phyloP scores from a whole-genome alignment of 2,888 invertebrate genomes.

The Stenurella melanura region DNA sequence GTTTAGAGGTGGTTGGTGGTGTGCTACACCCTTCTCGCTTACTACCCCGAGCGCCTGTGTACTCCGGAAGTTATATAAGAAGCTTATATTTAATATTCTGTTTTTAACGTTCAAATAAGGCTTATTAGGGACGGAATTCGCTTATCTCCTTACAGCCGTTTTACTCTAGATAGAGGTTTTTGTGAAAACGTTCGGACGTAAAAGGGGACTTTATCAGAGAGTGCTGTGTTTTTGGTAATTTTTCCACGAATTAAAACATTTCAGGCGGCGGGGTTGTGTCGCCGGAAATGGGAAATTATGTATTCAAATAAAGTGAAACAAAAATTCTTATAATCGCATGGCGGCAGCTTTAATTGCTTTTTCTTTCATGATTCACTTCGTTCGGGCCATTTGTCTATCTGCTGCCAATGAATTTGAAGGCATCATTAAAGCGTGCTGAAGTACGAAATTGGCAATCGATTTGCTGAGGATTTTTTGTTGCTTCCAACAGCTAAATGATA shows the following conservation, averaged over 20 bases:
- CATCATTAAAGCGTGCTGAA: background rate
- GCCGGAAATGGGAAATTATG: constrained; percentile 32
- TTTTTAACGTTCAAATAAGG: constrained; percentile 53
- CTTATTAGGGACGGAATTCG: constrained; percentile 44
- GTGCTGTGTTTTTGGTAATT: constrained; percentile 26
- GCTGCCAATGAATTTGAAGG: background rate
- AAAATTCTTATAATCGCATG: constrained; percentile 1
- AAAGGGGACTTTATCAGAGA: constrained; percentile 22
- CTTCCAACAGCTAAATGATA: too few relatives aligned
- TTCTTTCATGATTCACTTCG: constrained; percentile 1
- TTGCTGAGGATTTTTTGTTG: too few relatives aligned
- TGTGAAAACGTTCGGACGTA: constrained; percentile 34
- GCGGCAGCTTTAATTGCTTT: background rate
- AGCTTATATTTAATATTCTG: constrained; percentile 59
- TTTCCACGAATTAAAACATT: constrained; percentile 32
- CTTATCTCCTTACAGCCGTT: constrained; percentile 40
- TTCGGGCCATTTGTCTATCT: background rate
- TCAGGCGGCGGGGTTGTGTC: background rate
- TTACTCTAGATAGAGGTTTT: constrained; percentile 35
- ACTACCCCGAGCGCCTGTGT: constrained; percentile 23
- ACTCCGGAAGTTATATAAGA: constrained; percentile 55
- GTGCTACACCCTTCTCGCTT: constrained; percentile 43
- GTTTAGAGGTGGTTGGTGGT: constrained; percentile 52
- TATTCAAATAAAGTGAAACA: constrained; percentile 23
- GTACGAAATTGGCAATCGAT: too few relatives aligned